phyloP scores from a whole-genome alignment of 2,113 vertebrate genomes.

The Pseudopodoces humilis region DNA sequence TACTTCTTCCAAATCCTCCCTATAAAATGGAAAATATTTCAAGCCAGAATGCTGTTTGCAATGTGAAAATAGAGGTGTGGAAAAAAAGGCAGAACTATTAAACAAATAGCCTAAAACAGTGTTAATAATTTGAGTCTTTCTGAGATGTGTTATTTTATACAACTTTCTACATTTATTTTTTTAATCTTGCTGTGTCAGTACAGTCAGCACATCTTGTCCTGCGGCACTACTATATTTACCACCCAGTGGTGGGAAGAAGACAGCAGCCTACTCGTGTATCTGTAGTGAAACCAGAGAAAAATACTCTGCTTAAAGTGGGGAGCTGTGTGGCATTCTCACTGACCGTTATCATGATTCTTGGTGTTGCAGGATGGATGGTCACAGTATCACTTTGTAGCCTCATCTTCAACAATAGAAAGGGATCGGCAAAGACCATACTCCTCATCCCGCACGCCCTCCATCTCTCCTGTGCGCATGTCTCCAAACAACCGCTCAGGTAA shows the following conservation, averaged over 20 bases:
- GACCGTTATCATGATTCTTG: not conserved
- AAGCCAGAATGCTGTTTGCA: not conserved
- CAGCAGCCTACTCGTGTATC: not conserved
- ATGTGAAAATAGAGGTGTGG: not conserved
- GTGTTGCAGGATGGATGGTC: constrained; percentile 92
- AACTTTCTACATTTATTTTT: not conserved
- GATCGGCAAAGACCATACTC: constrained; percentile 97
- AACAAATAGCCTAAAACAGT: not conserved
- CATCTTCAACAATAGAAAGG: constrained; percentile 96
- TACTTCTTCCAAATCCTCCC: not conserved
- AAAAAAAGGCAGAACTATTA: not conserved
- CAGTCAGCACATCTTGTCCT: not conserved
- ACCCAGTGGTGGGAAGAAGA: not conserved
- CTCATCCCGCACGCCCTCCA: constrained; percentile 94
- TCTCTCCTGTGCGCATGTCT: constrained; percentile 95
- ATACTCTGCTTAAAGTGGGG: not conserved
- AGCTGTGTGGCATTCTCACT: not conserved
- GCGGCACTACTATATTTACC: not conserved
- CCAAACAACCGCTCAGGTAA: constrained; percentile 98
- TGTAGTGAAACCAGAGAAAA: not conserved
- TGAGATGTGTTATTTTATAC: not conserved
- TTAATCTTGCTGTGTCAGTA: not conserved
- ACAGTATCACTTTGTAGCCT: constrained; percentile 98
- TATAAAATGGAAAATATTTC: not conserved
- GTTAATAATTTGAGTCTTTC: not conserved